These are phyloP conservation scores for Lithodes maja DNA, from an alignment of 2,888 invertebrate species.

Conservation along the genomic window DNA sequence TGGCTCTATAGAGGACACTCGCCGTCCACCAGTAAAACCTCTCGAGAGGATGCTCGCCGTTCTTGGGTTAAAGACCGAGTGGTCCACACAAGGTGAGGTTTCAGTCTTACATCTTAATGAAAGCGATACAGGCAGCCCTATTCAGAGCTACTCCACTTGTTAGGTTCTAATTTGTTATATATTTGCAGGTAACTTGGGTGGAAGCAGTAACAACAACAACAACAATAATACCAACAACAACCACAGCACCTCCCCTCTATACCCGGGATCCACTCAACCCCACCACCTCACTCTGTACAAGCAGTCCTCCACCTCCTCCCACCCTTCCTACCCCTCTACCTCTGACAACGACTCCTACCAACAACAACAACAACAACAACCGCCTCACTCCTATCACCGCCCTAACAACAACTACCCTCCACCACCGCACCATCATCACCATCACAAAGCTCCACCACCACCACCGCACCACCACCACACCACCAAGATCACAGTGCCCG, in stretches of 20 bases:
- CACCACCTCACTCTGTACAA: conserved; percentile 56
- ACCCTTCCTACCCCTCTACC: conserved; percentile 29
- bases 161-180: not conserved
- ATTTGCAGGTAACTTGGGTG: not conserved
- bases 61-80: no score
- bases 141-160: not conserved
- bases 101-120: not conserved
- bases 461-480: conserved; percentile 57
- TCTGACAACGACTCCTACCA: conserved; percentile 20
- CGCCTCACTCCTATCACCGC: conserved; percentile 37
- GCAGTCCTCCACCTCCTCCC: conserved; percentile 27
- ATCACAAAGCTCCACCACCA: conserved; percentile 53
- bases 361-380: conserved; percentile 24
- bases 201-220: conserved; percentile 2
- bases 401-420: conserved; percentile 54
- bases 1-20: no score
- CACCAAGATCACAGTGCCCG: conserved; percentile 55
- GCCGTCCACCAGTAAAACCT: no score
- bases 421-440: conserved; percentile 51
- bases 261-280: conserved; percentile 44
- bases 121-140: not conserved
- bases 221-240: conserved; percentile 4
- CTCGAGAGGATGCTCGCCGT: no score
- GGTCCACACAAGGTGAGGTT: not conserved
- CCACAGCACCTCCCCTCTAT: conserved; percentile 7